Evolutionary conservation across 2,113 vertebrate genomes (phyloP).

Genomic region (Vulpes vulpes): DNA sequence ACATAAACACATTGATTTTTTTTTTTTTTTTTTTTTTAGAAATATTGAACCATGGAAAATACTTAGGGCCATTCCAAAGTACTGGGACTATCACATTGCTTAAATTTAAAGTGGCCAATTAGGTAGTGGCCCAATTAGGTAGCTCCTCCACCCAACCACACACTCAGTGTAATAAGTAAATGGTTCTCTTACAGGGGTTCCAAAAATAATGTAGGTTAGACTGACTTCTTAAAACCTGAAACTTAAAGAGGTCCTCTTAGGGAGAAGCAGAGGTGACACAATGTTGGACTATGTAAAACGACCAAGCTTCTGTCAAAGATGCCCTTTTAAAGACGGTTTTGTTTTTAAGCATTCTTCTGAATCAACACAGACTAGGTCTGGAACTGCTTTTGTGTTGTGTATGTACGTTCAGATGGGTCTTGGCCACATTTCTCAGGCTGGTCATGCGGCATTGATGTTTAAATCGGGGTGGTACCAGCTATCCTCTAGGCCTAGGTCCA

Average conservation of each 20-base stretch:
- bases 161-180: background rate
- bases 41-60: conserved; percentile 63
- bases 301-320: background rate
- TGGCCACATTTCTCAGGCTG: background rate
- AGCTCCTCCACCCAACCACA: conserved; percentile 34
- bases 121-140: background rate
- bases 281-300: background rate
- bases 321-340: background rate
- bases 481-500: background rate
- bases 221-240: conserved; percentile 7
- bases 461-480: background rate
- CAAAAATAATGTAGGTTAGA: background rate
- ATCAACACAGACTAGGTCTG: background rate
- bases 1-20: conserved; percentile 45
- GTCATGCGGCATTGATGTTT: background rate
- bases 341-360: background rate
- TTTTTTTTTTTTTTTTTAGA: background rate
- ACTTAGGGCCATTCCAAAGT: conserved; percentile 50
- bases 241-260: background rate
- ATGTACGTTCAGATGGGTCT: background rate
- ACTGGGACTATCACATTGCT: background rate
- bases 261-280: conserved; percentile 18
- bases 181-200: background rate
- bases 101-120: background rate
- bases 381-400: too few relatives aligned